Evolutionary conservation across 2,888 invertebrate genomes (phyloP).

Genomic region (Caenorhabditis auriculariae): DNA sequence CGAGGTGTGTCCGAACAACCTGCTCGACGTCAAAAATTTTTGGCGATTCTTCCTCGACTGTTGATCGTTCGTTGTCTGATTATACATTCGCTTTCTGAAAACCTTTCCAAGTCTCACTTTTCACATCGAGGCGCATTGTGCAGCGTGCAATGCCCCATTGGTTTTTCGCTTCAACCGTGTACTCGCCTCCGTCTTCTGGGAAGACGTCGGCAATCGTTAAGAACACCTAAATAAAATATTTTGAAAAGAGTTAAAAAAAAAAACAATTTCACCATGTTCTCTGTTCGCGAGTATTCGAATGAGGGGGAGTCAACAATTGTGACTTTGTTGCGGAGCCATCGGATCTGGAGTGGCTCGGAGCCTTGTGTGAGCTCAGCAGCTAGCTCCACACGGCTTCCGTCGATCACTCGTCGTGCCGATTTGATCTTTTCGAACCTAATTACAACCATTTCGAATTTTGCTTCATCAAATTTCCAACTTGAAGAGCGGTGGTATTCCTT

Average conservation of each 20-base stretch:
- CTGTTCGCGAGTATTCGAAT: slow-evolving; percentile 42
- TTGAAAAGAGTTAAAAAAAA: not conserved
- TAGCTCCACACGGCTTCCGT: slow-evolving; percentile 45
- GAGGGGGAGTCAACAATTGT: slow-evolving; percentile 48
- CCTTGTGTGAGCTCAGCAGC: slow-evolving; percentile 47
- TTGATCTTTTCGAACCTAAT: slow-evolving; percentile 39
- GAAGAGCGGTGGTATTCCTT: slow-evolving; percentile 48
- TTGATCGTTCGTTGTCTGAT: slow-evolving; percentile 37
- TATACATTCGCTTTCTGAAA: not conserved
- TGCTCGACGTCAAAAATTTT: slow-evolving; percentile 36
- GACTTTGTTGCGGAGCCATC: slow-evolving; percentile 58
- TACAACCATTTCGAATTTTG: too few species aligned
- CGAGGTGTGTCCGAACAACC: slow-evolving; percentile 32
- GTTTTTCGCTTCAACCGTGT: slow-evolving; percentile 46
- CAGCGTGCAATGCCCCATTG: slow-evolving; percentile 41
- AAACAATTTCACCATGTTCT: slow-evolving; percentile 18
- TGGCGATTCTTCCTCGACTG: slow-evolving; percentile 43
- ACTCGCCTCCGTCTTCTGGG: slow-evolving; percentile 70
- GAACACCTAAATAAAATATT: slow-evolving; percentile 18
- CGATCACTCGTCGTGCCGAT: slow-evolving; percentile 32
- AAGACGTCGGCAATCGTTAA: slow-evolving; percentile 61
- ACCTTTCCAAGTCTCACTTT: slow-evolving; percentile 23
- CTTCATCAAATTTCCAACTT: slow-evolving; percentile 12
- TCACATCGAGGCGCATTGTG: slow-evolving; percentile 40
- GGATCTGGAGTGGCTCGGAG: slow-evolving; percentile 56